Evolutionary conservation across 2,888 invertebrate genomes (phyloP).

Genomic region (Phoenoteleia sp.): DNA sequence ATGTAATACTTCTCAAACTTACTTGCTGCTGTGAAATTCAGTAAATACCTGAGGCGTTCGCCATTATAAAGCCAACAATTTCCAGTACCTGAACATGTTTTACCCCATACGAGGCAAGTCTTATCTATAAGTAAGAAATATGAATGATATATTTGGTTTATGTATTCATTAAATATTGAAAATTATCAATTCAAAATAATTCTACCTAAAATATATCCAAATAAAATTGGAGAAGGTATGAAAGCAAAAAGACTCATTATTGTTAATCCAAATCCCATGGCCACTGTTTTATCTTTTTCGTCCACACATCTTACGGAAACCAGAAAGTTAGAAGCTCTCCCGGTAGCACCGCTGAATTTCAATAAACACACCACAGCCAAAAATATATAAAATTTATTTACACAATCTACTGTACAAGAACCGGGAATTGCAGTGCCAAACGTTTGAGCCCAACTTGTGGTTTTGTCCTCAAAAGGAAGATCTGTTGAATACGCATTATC

Average conservation of each 20-base stretch:
- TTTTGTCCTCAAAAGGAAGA: slow-evolving; percentile 64
- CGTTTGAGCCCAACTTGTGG: slow-evolving; percentile 54
- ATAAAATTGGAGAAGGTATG: slow-evolving; percentile 92
- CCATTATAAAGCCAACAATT: slow-evolving; percentile 93
- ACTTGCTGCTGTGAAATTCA: slow-evolving; percentile 90
- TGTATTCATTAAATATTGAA: neutral
- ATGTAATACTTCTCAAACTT: no score
- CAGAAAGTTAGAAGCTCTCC: slow-evolving; percentile 89
- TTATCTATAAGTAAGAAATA: slow-evolving; percentile 86
- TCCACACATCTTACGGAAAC: slow-evolving; percentile 91
- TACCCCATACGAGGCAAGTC: slow-evolving; percentile 92
- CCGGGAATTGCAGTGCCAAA: slow-evolving; percentile 87
- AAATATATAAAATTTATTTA: slow-evolving; percentile 88
- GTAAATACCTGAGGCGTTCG: slow-evolving; percentile 88
- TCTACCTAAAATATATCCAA: slow-evolving; percentile 91
- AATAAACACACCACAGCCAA: slow-evolving; percentile 88
- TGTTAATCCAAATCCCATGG: slow-evolving; percentile 91
- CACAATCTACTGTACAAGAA: slow-evolving; percentile 88
- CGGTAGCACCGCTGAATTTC: slow-evolving; percentile 89
- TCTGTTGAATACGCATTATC: slow-evolving; percentile 75
- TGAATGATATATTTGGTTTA: neutral
- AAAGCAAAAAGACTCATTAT: slow-evolving; percentile 91
- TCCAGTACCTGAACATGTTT: slow-evolving; percentile 90
- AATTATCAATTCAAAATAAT: slow-evolving; percentile 8
- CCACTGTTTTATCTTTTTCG: slow-evolving; percentile 91